Conservation (phyloP, 2,888 invertebrate species). For the Drosophila ezoana region DNA sequence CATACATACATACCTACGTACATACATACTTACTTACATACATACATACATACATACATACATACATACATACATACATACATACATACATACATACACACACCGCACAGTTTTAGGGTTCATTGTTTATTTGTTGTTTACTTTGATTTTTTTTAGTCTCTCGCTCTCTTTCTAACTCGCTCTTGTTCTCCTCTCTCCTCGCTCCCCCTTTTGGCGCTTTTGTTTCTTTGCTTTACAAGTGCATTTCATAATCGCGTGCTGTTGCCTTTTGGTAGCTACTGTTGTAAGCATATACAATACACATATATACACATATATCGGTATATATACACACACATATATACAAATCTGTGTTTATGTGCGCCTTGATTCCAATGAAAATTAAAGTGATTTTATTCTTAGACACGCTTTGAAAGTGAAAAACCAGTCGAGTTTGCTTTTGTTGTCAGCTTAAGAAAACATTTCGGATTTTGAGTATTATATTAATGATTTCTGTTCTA, state of each 20-base stretch:
- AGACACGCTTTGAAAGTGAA: constrained; percentile 46
- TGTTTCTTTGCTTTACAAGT: constrained; percentile 31
- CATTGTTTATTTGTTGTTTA: constrained; percentile 64
- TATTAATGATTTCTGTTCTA: constrained; percentile 17
- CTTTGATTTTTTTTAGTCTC: constrained; percentile 45
- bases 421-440: constrained; percentile 33
- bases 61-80: not conserved
- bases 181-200: constrained; percentile 1
- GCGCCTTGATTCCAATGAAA: constrained; percentile 43
- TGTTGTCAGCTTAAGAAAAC: constrained; percentile 4
- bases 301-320: constrained; percentile 1
- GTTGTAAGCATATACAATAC: constrained; percentile 15
- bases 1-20: not conserved
- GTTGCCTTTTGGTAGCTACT: constrained; percentile 34
- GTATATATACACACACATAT: constrained; percentile 4
- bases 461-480: constrained; percentile 5
- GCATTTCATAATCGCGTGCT: constrained; percentile 63
- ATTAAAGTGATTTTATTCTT: constrained; percentile 42
- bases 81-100: not conserved
- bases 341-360: constrained; percentile 14
- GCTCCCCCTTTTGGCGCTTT: not conserved
- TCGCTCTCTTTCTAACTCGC: constrained; percentile 11
- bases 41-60: too few species aligned
- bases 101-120: constrained; percentile 60
- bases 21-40: too few species aligned